Conservation (phyloP, 1,140 invertebrate genomes). For the Hypsibius dujardini region DNA sequence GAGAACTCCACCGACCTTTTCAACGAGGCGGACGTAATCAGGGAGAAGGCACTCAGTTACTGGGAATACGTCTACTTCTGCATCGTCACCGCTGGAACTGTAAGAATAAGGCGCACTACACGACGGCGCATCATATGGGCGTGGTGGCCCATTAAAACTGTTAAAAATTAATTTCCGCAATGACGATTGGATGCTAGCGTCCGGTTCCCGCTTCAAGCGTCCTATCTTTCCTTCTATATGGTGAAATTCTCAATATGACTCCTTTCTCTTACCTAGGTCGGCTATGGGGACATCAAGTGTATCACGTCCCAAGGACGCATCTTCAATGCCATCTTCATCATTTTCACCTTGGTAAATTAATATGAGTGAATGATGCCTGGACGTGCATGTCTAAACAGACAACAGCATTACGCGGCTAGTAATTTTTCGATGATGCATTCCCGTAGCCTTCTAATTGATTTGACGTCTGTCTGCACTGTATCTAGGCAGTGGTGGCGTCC, state of each 20-base stretch:
- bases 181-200: too few species aligned
- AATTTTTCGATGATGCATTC: too few species aligned
- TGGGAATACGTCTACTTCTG: constrained; percentile 5
- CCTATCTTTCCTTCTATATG: too few species aligned
- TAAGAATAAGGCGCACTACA: neutral
- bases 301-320: neutral
- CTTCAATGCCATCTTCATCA: constrained; percentile 1
- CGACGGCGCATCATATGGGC: too few species aligned
- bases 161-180: too few species aligned
- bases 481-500: neutral
- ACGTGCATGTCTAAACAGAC: too few species aligned
- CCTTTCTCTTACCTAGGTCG: neutral
- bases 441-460: too few species aligned
- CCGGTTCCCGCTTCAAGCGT: too few species aligned
- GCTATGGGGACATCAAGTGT: neutral
- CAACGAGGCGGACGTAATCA: neutral
- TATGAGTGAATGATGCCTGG: neutral
- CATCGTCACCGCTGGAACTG: neutral
- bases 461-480: too few species aligned
- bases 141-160: too few species aligned
- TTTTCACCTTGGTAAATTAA: neutral
- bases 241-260: too few species aligned
- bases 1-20: neutral
- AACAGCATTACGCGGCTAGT: too few species aligned
- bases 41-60: neutral